These are phyloP conservation scores for Cettia cetti DNA, from an alignment of 2,113 vertebrate species.

Conservation along the genomic window DNA sequence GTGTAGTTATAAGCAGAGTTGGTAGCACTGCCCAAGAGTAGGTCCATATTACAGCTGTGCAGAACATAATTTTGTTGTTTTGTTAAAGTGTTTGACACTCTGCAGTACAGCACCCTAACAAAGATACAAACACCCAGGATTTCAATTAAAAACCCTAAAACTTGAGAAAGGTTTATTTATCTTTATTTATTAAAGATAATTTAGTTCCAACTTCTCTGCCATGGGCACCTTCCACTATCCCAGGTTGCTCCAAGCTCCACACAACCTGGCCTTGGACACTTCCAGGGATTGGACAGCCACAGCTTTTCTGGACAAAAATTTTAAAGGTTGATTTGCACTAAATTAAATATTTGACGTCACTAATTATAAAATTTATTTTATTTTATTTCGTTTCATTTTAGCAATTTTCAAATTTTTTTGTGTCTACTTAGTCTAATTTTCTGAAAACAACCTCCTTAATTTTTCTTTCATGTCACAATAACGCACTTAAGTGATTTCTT, in stretches of 20 bases:
- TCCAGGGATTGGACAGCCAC: neutral
- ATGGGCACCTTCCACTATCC: neutral
- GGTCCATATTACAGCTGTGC: neutral
- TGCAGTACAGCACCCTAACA: neutral
- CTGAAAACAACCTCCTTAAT: neutral
- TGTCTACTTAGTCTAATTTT: neutral
- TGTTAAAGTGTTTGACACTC: neutral
- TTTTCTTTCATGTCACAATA: neutral
- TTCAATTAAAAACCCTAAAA: fast-evolving
- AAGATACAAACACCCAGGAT: neutral
- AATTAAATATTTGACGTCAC: neutral
- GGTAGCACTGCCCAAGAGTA: neutral
- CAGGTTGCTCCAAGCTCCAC: neutral
- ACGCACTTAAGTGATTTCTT: neutral
- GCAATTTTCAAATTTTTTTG: neutral
- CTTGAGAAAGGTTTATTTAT: no score
- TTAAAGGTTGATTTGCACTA: neutral
- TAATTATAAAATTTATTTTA: neutral
- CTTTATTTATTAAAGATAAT: neutral
- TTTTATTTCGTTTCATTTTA: neutral
- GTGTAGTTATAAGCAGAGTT: neutral
- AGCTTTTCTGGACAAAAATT: neutral
- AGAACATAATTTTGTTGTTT: neutral
- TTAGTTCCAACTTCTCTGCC: neutral
- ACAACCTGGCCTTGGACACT: neutral